phyloP scores from a whole-genome alignment of 2,113 vertebrate genomes.

The Triplophysa tibetana region DNA sequence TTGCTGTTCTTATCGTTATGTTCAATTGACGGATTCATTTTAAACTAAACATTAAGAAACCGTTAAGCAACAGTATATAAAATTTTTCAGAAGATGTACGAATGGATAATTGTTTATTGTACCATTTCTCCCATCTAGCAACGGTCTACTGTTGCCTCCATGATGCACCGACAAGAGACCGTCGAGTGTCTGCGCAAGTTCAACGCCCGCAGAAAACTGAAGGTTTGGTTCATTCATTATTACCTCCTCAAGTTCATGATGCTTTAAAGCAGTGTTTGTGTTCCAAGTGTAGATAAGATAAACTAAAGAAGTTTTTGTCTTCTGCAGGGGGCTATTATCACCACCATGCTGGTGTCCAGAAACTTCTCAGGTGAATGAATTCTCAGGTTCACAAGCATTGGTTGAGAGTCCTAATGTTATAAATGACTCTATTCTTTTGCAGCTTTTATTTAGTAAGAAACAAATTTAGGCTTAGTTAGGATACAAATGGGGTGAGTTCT shows the following conservation, averaged over 20 bases:
- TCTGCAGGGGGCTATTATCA: constrained; percentile 93
- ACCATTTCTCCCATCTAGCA: constrained; percentile 75
- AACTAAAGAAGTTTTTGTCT: constrained; percentile 34
- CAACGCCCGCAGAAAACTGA: constrained; percentile 96
- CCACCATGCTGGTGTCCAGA: constrained; percentile 96
- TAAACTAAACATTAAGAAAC: neutral
- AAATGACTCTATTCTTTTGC: neutral
- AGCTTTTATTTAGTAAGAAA: neutral
- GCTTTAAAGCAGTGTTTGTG: neutral
- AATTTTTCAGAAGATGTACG: neutral
- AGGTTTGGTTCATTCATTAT: constrained; percentile 72
- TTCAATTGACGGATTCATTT: neutral
- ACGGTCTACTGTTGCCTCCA: constrained; percentile 97
- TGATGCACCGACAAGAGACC: constrained; percentile 99
- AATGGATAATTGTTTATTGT: neutral
- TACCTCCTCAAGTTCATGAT: neutral
- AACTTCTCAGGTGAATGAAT: constrained; percentile 92
- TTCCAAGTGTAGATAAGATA: neutral
- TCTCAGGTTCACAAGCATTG: neutral
- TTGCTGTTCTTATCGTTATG: too few species aligned
- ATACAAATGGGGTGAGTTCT: constrained; percentile 30
- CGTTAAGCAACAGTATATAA: too few species aligned
- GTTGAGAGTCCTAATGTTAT: neutral
- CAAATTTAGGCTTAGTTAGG: constrained; percentile 11
- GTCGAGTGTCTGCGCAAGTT: constrained; percentile 99